Conservation (phyloP, 2,797 vertebrate genomes). For the Macropodus opercularis region DNA sequence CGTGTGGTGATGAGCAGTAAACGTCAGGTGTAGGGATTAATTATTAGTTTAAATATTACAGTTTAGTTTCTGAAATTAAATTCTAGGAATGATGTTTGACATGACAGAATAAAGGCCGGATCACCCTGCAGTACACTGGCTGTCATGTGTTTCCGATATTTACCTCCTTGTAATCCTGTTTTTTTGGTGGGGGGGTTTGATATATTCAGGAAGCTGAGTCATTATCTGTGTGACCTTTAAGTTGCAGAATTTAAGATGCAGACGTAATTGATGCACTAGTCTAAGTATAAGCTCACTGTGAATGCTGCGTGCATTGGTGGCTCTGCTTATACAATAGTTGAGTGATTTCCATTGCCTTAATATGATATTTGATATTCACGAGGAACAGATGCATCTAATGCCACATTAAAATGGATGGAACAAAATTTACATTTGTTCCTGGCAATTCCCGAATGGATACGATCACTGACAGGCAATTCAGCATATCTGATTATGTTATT, state of each 20-base stretch:
- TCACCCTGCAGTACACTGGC: no score
- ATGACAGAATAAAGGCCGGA: no score
- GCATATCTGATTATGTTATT: slow-evolving; percentile 1
- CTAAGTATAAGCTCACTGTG: slow-evolving; percentile 39
- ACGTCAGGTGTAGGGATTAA: no score
- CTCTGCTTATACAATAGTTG: slow-evolving; percentile 24
- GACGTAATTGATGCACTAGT: slow-evolving; percentile 50
- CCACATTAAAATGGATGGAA: slow-evolving; percentile 17
- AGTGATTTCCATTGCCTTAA: slow-evolving; percentile 39
- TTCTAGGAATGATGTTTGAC: no score
- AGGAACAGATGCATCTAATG: slow-evolving; percentile 36
- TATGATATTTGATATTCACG: slow-evolving; percentile 48
- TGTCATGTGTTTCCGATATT: no score
- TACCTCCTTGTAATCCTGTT: no score
- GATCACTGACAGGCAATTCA: slow-evolving; percentile 3
- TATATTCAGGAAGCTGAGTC: neutral
- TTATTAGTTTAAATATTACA: no score
- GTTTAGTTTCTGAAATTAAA: no score
- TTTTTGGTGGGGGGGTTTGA: neutral
- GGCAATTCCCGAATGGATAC: slow-evolving; percentile 11
- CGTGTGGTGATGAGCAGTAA: no score
- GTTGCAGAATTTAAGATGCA: slow-evolving; percentile 14
- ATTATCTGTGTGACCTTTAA: slow-evolving; percentile 50
- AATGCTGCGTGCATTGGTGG: slow-evolving; percentile 2
- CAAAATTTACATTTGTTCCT: neutral